Conservation (phyloP, 2,113 vertebrate species). For the Indicator maculatus region DNA sequence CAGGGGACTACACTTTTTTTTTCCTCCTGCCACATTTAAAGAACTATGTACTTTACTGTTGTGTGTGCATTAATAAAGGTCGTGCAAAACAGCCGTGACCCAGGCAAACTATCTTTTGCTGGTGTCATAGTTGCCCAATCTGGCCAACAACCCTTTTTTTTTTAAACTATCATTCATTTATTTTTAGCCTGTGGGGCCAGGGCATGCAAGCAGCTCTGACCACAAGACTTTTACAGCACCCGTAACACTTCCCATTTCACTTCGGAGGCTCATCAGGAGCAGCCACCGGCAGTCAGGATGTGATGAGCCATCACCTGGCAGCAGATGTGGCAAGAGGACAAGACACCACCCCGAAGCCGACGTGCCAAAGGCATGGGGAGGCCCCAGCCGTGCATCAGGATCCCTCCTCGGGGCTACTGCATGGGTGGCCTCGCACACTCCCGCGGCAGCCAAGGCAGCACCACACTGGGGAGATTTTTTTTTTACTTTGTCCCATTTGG, state of each 20-base stretch:
- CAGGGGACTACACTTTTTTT: neutral
- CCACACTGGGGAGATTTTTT: neutral
- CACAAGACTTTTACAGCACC: neutral
- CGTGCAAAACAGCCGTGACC: neutral
- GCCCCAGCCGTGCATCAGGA: neutral
- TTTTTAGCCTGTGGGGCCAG: neutral
- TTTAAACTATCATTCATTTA: neutral
- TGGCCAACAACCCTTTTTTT: neutral
- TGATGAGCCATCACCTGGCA: neutral
- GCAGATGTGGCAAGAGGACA: neutral
- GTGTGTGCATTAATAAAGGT: neutral
- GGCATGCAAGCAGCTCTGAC: neutral
- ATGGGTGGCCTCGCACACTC: rapidly evolving
- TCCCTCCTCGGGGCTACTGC: neutral
- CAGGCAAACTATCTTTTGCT: neutral
- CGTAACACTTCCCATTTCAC: rapidly evolving
- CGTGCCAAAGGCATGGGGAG: neutral
- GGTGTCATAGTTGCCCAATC: neutral
- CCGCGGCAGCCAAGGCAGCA: rapidly evolving
- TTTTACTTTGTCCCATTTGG: neutral
- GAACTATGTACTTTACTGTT: neutral
- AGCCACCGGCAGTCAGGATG: neutral
- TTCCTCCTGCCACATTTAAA: neutral
- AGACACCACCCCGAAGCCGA: neutral
- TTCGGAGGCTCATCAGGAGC: rapidly evolving